A percentile compares a stretch with the other conserved stretches of the same genome.
Evolutionary conservation across 2,113 vertebrate species (phyloP).

Genomic region (Amazona vittata): DNA sequence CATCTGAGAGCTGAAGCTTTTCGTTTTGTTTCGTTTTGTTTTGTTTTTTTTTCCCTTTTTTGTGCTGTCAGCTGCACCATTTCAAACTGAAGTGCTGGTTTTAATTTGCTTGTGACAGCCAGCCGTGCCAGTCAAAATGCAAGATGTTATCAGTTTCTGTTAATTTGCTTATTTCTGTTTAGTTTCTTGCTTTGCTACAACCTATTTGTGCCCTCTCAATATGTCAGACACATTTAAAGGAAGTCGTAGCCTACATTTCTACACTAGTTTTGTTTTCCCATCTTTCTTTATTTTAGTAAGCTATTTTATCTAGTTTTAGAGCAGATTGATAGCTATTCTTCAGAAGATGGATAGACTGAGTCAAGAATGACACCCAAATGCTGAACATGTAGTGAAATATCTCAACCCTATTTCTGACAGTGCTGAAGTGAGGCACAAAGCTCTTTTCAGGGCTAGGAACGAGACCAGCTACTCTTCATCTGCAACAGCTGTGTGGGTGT

Average conservation of each 20-base stretch:
- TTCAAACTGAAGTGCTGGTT: conserved; percentile 32
- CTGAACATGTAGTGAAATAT: background rate
- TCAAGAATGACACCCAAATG: background rate
- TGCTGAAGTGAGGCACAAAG: background rate
- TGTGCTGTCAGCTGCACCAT: conserved; percentile 16
- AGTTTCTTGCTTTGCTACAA: background rate
- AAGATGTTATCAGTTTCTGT: background rate
- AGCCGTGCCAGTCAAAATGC: background rate
- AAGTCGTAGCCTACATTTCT: background rate
- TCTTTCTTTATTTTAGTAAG: background rate
- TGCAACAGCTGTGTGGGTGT: background rate
- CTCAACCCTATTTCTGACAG: background rate
- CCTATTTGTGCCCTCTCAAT: conserved; percentile 8
- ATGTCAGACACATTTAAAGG: background rate
- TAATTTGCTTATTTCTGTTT: conserved; percentile 32
- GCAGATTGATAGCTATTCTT: background rate
- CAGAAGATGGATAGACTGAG: background rate
- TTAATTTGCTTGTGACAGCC: conserved; percentile 29
- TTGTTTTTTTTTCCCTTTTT: background rate
- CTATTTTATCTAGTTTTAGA: background rate
- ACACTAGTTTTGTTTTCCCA: background rate
- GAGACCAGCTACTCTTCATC: background rate
- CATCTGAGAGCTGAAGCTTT: background rate
- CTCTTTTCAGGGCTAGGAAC: background rate
- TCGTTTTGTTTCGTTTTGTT: background rate